A percentile compares a stretch with the other conserved stretches of the same genome.
These are phyloP conservation scores for Hirundo rustica DNA, from an alignment of 2,797 vertebrate species.

Conservation along the genomic window DNA sequence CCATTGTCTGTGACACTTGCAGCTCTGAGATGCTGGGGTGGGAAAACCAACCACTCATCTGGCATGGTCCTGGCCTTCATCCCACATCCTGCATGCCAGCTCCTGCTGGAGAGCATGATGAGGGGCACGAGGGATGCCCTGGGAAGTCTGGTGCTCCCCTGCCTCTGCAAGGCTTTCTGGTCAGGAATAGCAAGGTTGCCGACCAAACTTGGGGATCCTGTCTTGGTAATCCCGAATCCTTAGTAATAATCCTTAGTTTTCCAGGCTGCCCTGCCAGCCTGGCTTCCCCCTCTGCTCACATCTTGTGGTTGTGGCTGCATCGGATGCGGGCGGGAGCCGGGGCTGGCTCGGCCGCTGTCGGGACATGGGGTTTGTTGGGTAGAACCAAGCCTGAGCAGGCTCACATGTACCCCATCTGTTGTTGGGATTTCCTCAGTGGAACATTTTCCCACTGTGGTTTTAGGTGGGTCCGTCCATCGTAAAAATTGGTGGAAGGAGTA, in stretches of 20 bases:
- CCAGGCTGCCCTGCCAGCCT: not conserved
- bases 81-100: accelerated
- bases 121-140: not conserved
- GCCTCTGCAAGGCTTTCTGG: not conserved
- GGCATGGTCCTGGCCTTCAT: not conserved
- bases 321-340: accelerated
- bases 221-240: not conserved
- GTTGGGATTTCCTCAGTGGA: not conserved
- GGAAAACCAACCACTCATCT: not conserved
- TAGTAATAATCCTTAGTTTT: not conserved
- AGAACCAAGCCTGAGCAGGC: not conserved
- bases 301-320: not conserved
- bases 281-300: not conserved
- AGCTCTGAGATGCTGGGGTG: not conserved
- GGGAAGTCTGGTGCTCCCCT: not conserved
- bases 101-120: not conserved
- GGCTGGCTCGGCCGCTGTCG: not conserved
- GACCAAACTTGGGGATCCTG: not conserved
- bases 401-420: not conserved
- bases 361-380: not conserved
- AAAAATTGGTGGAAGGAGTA: not conserved
- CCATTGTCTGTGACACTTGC: not conserved
- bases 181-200: not conserved
- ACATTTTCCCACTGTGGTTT: not conserved
- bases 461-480: not conserved